Percentiles rank a stretch among this genome's conserved stretches.
These are phyloP conservation scores for Acestrorhynchus altus DNA, from an alignment of 2,797 vertebrate species.

Conservation along the genomic window DNA sequence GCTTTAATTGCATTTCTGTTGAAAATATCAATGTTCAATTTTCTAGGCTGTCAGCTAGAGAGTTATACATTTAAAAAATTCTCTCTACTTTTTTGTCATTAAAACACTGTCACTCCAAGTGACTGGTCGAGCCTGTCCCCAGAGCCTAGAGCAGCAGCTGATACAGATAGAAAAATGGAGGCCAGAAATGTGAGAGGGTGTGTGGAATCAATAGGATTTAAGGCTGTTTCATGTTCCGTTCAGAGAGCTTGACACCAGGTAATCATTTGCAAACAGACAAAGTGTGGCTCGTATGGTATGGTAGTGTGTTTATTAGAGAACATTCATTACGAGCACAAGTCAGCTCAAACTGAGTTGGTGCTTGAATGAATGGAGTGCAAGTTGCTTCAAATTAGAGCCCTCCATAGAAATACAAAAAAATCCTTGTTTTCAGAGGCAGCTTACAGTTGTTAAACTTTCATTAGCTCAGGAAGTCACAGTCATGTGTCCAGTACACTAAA, in stretches of 20 bases:
- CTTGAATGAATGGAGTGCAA: not conserved
- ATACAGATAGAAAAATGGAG: constrained; percentile 22
- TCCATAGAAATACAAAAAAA: constrained; percentile 36
- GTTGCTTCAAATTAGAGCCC: constrained; percentile 18
- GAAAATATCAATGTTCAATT: constrained; percentile 40
- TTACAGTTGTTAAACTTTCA: constrained; percentile 45
- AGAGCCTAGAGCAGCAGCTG: constrained; percentile 16
- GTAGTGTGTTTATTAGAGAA: not conserved
- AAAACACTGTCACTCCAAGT: constrained; percentile 32
- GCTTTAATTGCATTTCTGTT: constrained; percentile 32
- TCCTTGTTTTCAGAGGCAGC: constrained; percentile 20
- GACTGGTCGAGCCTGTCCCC: constrained; percentile 14
- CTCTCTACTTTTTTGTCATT: constrained; percentile 31
- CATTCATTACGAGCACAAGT: not conserved
- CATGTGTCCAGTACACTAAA: constrained; percentile 29
- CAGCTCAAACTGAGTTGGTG: not conserved
- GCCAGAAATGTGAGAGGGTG: constrained; percentile 8
- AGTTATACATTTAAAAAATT: constrained; percentile 28
- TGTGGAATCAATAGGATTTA: constrained; percentile 21
- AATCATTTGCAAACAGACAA: constrained; percentile 2
- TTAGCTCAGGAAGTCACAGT: constrained; percentile 34
- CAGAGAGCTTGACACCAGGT: constrained; percentile 10
- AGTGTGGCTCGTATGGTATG: not conserved
- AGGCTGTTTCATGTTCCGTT: constrained; percentile 6
- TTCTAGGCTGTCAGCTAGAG: constrained; percentile 31